phyloP scores from a whole-genome alignment of 1,140 invertebrate genomes.

The Popillia japonica region DNA sequence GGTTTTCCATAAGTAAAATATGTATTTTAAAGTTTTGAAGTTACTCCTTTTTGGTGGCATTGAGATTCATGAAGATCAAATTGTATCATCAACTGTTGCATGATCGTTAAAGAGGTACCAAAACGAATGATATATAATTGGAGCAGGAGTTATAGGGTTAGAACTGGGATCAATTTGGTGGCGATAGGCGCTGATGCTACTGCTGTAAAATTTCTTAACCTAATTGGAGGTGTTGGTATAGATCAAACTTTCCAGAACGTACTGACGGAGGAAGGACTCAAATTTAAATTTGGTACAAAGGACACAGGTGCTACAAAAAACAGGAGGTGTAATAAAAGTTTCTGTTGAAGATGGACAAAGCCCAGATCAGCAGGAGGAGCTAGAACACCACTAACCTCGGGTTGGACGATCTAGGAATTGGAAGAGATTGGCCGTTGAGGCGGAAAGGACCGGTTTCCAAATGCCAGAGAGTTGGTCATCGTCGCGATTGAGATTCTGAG shows the following conservation, averaged over 20 bases:
- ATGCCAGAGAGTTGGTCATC: too few relatives aligned
- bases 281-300: slow-evolving; percentile 96
- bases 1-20: slow-evolving; percentile 89
- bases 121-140: slow-evolving; percentile 96
- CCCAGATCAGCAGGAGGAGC: slow-evolving; percentile 84
- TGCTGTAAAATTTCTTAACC: slow-evolving; percentile 91
- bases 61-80: slow-evolving; percentile 90
- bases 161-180: slow-evolving; percentile 97
- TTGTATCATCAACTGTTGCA: slow-evolving; percentile 99
- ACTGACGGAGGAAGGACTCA: slow-evolving; percentile 92
- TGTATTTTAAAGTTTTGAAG: slow-evolving; percentile 97
- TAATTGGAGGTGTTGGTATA: slow-evolving; percentile 96
- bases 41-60: slow-evolving; percentile 98
- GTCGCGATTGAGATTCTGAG: too few relatives aligned
- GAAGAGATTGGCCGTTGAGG: too few relatives aligned
- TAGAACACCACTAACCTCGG: too few relatives aligned
- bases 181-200: slow-evolving; percentile 91
- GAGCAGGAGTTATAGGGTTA: slow-evolving; percentile 98
- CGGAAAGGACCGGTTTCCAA: too few relatives aligned
- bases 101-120: slow-evolving; percentile 90
- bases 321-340: slow-evolving; percentile 77
- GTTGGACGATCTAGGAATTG: too few relatives aligned
- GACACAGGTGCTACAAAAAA: slow-evolving; percentile 84
- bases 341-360: slow-evolving; percentile 91
- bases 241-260: slow-evolving; percentile 94